phyloP scores from a whole-genome alignment of 2,797 vertebrate species.

The Masticophis lateralis region DNA sequence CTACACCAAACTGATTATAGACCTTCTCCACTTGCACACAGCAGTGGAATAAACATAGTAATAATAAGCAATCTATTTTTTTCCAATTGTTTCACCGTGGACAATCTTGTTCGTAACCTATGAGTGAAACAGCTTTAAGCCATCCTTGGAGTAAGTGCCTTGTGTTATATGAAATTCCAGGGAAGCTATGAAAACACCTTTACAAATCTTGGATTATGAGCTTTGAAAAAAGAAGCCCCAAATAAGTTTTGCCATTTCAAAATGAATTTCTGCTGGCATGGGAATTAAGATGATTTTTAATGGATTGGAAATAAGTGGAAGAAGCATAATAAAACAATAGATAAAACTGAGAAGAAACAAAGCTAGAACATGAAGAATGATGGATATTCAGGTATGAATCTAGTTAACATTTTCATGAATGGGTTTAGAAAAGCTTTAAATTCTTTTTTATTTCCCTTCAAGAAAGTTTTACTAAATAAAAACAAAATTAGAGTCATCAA shows the following conservation, averaged over 20 bases:
- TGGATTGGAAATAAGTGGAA: background rate
- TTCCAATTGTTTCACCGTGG: background rate
- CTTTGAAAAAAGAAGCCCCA: background rate
- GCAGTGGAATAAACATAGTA: background rate
- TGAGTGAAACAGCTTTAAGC: background rate
- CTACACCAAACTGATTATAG: background rate
- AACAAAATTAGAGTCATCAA: background rate
- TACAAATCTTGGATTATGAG: background rate
- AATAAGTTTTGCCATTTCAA: background rate
- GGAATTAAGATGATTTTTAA: background rate
- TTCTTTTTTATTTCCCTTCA: background rate
- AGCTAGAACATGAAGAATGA: background rate
- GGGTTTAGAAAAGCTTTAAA: background rate
- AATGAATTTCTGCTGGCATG: background rate
- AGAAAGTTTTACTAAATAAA: background rate
- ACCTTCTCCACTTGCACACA: background rate
- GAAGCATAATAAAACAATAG: background rate
- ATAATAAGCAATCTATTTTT: background rate
- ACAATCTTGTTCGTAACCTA: background rate
- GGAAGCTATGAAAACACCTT: background rate
- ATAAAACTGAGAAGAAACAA: background rate
- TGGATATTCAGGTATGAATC: background rate
- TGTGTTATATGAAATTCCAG: background rate
- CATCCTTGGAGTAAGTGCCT: background rate
- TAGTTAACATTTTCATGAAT: background rate